Evolutionary conservation across 2,113 vertebrate species (phyloP).

Genomic region (Asarcornis scutulata): DNA sequence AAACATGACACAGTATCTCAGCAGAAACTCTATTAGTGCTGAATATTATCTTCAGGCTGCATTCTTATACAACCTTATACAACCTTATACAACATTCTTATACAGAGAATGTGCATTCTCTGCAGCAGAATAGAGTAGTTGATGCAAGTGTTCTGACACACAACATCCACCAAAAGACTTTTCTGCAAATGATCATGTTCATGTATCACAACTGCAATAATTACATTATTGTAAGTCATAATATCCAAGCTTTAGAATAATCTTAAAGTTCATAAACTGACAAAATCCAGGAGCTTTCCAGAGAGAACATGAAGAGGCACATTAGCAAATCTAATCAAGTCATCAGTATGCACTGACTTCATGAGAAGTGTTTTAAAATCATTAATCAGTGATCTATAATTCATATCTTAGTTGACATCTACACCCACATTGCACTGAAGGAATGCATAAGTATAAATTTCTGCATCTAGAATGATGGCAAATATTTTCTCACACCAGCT

Average conservation of each 20-base stretch:
- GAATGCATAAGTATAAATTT: constrained; percentile 1
- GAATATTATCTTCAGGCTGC: background rate
- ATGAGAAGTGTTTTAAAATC: constrained; percentile 4
- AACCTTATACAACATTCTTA: no score
- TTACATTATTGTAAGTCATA: background rate
- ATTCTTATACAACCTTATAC: background rate
- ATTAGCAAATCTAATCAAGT: constrained; percentile 53
- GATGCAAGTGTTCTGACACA: background rate
- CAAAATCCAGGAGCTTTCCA: background rate
- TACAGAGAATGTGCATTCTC: background rate
- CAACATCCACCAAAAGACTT: background rate
- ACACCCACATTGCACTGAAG: background rate
- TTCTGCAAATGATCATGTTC: background rate
- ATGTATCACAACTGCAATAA: background rate
- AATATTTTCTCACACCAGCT: background rate
- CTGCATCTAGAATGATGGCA: background rate
- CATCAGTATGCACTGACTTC: constrained; percentile 19
- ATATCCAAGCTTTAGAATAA: background rate
- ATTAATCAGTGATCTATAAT: constrained; percentile 50
- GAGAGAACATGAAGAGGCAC: background rate
- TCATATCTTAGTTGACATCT: constrained; percentile 24
- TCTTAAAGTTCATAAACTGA: background rate
- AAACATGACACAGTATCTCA: background rate
- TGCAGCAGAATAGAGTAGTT: background rate
- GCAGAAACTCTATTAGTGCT: background rate